Base-by-base conservation (phyloP, 2,797 vertebrate genomes). In the Eupleurogrammus muticus region DNA sequence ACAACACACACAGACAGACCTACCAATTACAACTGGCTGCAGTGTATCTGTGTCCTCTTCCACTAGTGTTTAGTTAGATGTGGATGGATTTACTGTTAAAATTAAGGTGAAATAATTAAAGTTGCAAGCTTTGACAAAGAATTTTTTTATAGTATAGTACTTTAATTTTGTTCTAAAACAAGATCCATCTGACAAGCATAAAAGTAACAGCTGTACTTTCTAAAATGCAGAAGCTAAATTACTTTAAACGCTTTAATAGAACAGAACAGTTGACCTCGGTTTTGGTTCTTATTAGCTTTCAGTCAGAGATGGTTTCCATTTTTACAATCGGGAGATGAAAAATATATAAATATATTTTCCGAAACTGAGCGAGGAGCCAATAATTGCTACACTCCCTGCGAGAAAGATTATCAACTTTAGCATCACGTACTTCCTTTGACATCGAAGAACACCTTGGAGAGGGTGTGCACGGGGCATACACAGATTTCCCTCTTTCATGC, bases 21-120 rank as follows among this genome's bases (percentile, higher is more conserved):
- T 40, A 69, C 86, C 88, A 90, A 91, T 92, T 92, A 89, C 85
- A 82, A 70, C 48, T 1, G 11, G 58, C 79, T 76, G 71, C 58
- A 57, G 46, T 64, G 73, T 55, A 70, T 81, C 83, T 28, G 1
- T 58, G 42, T 55, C 46, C 40, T 75, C 66, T 64, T 82, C 56
- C 63, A 19, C 68, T 35, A 60, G 66, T 70, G 76, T 72, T 82
- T 63, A 82, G 78, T 74, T 44, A 49, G 85, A 86, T 62, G 73
- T 66, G 60, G 44, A 66, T 49, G 38, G 40, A 28, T 63, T 7
- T 60, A 71, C 56, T 53, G 62, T 48, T 14, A 62, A 69, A 21
- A 75, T 69, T 32, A 58, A 74, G 23, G 58, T 60, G 50, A 69
- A 61, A 32, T 63, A 53, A 44, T 79, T 67, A 80, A 58, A 71